phyloP scores from a whole-genome alignment of 2,797 vertebrate species.

The Bradypus variegatus region DNA sequence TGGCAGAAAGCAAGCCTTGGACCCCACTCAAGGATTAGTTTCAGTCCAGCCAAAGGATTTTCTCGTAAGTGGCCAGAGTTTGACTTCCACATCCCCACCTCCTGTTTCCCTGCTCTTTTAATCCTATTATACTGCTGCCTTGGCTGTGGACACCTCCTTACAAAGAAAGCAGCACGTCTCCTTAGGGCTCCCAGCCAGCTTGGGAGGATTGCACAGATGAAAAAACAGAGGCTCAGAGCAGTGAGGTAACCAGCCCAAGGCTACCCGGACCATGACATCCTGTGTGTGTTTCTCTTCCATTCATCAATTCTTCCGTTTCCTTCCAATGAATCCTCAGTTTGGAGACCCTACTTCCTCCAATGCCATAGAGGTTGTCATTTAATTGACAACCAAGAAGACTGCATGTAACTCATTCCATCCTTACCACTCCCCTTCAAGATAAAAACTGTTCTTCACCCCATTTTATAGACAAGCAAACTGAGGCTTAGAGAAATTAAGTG shows the following conservation, averaged over 20 bases:
- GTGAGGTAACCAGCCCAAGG: not conserved
- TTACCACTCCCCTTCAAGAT: not conserved
- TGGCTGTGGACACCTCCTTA: not conserved
- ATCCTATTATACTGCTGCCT: not conserved
- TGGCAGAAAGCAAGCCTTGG: conserved; percentile 28
- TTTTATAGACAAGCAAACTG: conserved; percentile 17
- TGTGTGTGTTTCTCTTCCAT: not conserved
- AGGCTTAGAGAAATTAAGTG: not conserved
- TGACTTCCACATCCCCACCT: conserved; percentile 37
- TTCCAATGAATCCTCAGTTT: not conserved
- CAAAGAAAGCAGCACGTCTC: not conserved
- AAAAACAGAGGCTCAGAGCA: conserved; percentile 21
- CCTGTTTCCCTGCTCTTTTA: conserved; percentile 21
- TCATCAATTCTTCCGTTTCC: not conserved
- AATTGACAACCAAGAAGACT: not conserved
- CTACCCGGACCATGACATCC: not conserved
- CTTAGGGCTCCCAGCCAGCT: not conserved
- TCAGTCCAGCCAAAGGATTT: conserved; percentile 49
- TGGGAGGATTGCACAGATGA: not conserved
- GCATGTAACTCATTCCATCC: not conserved
- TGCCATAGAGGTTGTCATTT: not conserved
- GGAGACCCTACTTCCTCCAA: not conserved
- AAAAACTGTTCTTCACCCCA: conserved; percentile 11
- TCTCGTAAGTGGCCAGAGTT: conserved; percentile 46
- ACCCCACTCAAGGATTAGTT: conserved; percentile 45